A percentile compares a stretch with the other conserved stretches of the same genome.
Conservation (phyloP, 2,797 vertebrate genomes). For the Anguilla megastoma region DNA sequence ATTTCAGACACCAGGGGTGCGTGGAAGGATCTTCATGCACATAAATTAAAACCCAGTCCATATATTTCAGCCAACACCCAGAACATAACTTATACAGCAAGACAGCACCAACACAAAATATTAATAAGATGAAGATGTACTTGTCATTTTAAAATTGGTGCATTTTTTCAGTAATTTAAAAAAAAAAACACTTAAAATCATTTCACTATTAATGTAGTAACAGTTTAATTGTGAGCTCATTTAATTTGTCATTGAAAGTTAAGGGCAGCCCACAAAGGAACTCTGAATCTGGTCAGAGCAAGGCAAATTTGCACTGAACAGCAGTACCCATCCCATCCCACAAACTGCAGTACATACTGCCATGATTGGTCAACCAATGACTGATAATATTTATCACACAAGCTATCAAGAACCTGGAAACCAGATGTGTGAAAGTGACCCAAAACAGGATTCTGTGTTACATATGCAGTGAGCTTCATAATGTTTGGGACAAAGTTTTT, state of each 20-base stretch:
- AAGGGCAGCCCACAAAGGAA: not conserved
- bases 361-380: not conserved
- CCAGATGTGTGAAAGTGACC: not conserved
- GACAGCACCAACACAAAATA: not conserved
- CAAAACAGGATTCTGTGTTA: not conserved
- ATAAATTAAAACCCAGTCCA: not conserved
- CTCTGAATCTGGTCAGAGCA: not conserved
- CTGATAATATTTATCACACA: not conserved
- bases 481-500: no score
- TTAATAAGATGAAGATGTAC: not conserved
- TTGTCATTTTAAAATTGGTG: not conserved
- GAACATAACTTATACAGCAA: not conserved
- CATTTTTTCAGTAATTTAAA: not conserved
- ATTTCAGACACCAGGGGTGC: not conserved
- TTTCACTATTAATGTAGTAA: not conserved
- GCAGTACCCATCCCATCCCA: not conserved
- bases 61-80: not conserved
- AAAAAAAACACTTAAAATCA: not conserved
- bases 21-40: not conserved
- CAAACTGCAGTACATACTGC: no score
- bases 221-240: not conserved
- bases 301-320: not conserved
- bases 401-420: not conserved
- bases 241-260: not conserved
- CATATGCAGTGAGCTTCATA: no score